phyloP scores from a whole-genome alignment of 2,797 vertebrate genomes.

The Synaphobranchus kaupii region DNA sequence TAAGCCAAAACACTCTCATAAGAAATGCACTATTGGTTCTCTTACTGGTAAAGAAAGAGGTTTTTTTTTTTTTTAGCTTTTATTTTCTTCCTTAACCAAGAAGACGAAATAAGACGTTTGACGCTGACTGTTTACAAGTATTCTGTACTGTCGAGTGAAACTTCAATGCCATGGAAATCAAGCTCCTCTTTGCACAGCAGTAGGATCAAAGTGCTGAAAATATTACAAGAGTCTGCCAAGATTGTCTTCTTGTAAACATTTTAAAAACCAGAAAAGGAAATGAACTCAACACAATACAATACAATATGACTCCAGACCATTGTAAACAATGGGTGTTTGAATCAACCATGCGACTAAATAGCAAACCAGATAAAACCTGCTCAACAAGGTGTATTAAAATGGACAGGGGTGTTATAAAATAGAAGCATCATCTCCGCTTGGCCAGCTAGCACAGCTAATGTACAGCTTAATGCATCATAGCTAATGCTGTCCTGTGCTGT shows the following conservation, averaged over 20 bases:
- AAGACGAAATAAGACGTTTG: neutral
- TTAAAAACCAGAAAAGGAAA: neutral
- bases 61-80: no score
- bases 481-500: neutral
- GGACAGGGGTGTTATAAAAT: neutral
- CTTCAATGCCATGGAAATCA: neutral
- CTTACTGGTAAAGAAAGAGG: neutral
- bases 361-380: neutral
- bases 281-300: neutral
- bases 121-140: neutral
- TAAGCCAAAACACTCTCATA: neutral
- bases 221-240: neutral
- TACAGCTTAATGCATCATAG: neutral
- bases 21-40: neutral
- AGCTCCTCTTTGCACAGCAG: neutral
- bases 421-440: neutral
- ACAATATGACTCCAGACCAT: neutral
- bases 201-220: neutral
- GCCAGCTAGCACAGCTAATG: neutral
- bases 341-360: neutral
- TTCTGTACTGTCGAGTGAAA: neutral
- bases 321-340: neutral
- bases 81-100: neutral
- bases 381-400: neutral
- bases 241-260: neutral